phyloP scores from a whole-genome alignment of 1,140 invertebrate species.

The Monochamus saltuarius region DNA sequence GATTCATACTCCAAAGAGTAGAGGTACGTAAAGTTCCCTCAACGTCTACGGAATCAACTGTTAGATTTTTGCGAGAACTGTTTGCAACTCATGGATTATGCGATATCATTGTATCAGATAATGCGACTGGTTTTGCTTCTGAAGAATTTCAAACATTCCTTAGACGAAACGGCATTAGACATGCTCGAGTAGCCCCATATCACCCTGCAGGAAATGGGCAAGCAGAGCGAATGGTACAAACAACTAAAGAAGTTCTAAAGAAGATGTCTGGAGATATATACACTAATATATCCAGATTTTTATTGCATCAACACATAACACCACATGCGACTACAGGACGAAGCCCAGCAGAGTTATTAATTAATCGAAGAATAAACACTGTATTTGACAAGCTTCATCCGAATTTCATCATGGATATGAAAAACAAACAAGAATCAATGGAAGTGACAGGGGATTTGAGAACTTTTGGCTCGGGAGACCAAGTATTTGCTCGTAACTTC shows the following conservation, averaged over 20 bases:
- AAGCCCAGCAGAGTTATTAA: slow-evolving; percentile 11
- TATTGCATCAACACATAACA: slow-evolving; percentile 16
- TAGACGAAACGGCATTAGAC: slow-evolving; percentile 7
- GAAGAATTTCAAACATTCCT: slow-evolving; percentile 29
- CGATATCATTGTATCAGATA: slow-evolving; percentile 21
- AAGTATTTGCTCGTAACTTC: slow-evolving; percentile 4
- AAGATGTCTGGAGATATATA: neutral
- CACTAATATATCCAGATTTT: slow-evolving; percentile 4
- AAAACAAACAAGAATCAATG: too few relatives aligned
- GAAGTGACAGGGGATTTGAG: too few relatives aligned
- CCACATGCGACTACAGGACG: slow-evolving; percentile 16
- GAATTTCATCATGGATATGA: too few relatives aligned
- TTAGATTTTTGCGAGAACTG: slow-evolving; percentile 13
- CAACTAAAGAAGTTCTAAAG: slow-evolving; percentile 6
- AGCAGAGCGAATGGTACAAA: slow-evolving; percentile 15
- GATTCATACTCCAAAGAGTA: slow-evolving; percentile 44
- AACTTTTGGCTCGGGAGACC: too few relatives aligned
- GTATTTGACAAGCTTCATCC: too few relatives aligned
- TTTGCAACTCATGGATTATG: slow-evolving; percentile 25
- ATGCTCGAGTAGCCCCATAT: slow-evolving; percentile 2
- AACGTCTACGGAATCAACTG: slow-evolving; percentile 27
- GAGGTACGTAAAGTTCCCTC: slow-evolving; percentile 30
- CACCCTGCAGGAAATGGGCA: slow-evolving; percentile 14
- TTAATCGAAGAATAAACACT: too few relatives aligned
- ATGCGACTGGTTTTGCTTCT: slow-evolving; percentile 23